Percentiles rank a stretch among this genome's conserved stretches.
Evolutionary conservation across 2,113 vertebrate species (phyloP).

Genomic region (Sinocyclocheilus maitianheensis): DNA sequence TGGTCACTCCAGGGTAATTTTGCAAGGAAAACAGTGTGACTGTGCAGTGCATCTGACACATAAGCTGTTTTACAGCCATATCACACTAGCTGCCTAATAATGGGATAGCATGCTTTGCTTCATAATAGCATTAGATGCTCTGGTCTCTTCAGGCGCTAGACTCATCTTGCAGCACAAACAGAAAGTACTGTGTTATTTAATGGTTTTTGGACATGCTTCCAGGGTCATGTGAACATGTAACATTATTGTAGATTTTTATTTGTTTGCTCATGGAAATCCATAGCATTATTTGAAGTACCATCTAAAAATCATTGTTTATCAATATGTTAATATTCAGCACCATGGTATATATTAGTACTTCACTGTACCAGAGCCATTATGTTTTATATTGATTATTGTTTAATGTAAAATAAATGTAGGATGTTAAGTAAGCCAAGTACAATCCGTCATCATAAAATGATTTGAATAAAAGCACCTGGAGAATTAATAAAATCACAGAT

Average conservation of each 20-base stretch:
- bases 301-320: not conserved
- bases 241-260: not conserved
- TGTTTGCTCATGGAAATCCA: not conserved
- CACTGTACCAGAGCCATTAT: too few species aligned
- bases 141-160: not conserved
- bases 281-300: not conserved
- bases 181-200: not conserved
- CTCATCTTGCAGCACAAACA: not conserved
- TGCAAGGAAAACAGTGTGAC: constrained; percentile 33
- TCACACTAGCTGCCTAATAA: not conserved
- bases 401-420: too few species aligned
- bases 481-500: too few species aligned
- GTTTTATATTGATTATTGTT: too few species aligned
- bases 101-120: not conserved
- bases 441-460: too few species aligned
- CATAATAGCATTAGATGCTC: not conserved
- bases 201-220: not conserved
- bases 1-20: constrained; percentile 38
- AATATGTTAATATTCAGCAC: not conserved
- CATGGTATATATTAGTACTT: not conserved
- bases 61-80: constrained; percentile 21
- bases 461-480: too few species aligned
- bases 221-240: not conserved
- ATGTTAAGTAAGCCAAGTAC: too few species aligned
- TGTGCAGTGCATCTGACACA: not conserved